Evolutionary conservation across 1,140 invertebrate species (phyloP).

Genomic region (Holcopasites calliopsidis): DNA sequence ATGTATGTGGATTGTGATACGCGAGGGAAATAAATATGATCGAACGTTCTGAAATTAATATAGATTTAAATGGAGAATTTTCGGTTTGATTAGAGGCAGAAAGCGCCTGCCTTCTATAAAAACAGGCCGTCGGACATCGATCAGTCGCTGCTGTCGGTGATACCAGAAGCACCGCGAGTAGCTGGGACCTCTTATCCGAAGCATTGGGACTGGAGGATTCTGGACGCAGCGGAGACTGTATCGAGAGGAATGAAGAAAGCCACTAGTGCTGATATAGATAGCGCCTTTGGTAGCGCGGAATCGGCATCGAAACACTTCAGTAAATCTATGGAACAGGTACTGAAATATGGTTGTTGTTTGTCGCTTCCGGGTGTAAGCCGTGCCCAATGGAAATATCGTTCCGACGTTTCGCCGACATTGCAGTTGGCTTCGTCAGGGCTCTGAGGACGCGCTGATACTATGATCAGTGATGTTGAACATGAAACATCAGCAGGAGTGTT

Average conservation of each 20-base stretch:
- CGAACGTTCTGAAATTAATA: too few species aligned
- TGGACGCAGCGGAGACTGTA: conserved; percentile 77
- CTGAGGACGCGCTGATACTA: too few species aligned
- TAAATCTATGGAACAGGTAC: conserved; percentile 48
- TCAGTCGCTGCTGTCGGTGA: conserved; percentile 82
- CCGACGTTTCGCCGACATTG: too few species aligned
- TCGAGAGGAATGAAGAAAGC: conserved; percentile 62
- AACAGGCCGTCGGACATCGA: conserved; percentile 88
- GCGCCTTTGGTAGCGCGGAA: conserved; percentile 69
- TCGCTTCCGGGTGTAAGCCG: too few species aligned
- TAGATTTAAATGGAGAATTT: too few species aligned
- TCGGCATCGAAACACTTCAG: conserved; percentile 41
- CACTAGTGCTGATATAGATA: conserved; percentile 60
- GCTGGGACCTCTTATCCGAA: conserved; percentile 84
- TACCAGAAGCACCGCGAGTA: conserved; percentile 90
- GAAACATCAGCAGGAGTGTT: too few species aligned
- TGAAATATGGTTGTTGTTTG: too few species aligned
- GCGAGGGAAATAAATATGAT: not conserved
- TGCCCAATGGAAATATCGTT: too few species aligned
- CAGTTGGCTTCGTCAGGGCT: too few species aligned
- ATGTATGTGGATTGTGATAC: conserved; percentile 83
- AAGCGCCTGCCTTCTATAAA: conserved; percentile 88
- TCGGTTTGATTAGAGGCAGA: conserved; percentile 91
- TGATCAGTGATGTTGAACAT: too few species aligned
- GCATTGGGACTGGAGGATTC: conserved; percentile 87